Base-by-base conservation (phyloP, 1,140 invertebrate species). In the Sogatella furcifera region DNA sequence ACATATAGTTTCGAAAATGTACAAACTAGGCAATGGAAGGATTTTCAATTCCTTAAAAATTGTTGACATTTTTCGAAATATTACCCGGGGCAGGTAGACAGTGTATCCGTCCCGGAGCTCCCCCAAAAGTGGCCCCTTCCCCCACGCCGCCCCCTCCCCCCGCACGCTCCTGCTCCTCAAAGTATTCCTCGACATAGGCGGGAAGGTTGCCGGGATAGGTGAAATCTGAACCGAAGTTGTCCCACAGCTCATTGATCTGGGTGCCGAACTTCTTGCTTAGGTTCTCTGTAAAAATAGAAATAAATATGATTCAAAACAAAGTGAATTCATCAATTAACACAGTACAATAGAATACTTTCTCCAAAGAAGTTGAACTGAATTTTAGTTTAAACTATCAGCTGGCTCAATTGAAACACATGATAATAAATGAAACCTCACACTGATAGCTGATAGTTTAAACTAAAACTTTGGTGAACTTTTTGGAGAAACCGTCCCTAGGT, bases 1-100 rank as follows among this genome's bases (percentile, higher is more conserved):
- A n/a, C n/a, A n/a, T n/a, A n/a, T n/a, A n/a, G n/a, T n/a, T n/a
- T n/a, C n/a, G n/a, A n/a, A n/a, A n/a, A n/a, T n/a, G n/a, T n/a
- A n/a, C n/a, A n/a, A n/a, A n/a, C n/a, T n/a, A n/a, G n/a, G n/a
- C n/a, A n/a, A n/a, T n/a, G n/a, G n/a, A n/a, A n/a, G n/a, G n/a
- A n/a, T n/a, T n/a, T n/a, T n/a, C n/a, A n/a, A n/a, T n/a, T n/a
- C n/a, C n/a, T n/a, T n/a, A n/a, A 28, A 28, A 28, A 28, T 4
- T 28, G 2, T 28, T 6, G 24, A 28, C 6, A 28, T 4, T 28
- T 28, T n/a, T n/a, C n/a, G 24, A 6, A 38, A 38, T 21, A 69
- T 65, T 68, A 87, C 85, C 84, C 31, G 88, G 88, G 62, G 85
- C 76, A 5, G 88, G 89, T 58, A 88, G 71, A 69, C 88, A 91